Evolutionary conservation across 2,113 vertebrate genomes (phyloP), one percentile per base, ranked within the genome.

Genomic region (Serranochromis macrocephalus): DNA sequence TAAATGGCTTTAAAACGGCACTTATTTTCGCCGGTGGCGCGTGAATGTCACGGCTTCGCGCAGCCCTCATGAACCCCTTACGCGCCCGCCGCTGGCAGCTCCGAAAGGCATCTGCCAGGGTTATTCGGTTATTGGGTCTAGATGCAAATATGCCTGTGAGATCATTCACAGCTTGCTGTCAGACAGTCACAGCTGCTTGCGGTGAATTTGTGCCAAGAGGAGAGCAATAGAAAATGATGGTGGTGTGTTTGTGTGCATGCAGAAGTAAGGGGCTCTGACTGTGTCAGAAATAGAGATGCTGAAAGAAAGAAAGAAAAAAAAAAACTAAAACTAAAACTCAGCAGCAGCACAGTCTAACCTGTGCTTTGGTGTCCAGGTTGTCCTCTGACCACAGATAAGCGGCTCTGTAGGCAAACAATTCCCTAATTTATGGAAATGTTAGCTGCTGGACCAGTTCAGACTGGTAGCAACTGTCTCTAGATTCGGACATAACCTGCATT

Each of bases 1-100:
- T 87, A 92, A 94, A 89, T 84, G 89, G 89, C 86, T 92, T 92
- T 88, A 87, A 95, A 94, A 68, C 4, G 47, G 16, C 87, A 87
- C 88, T 94, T 88, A 91, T 86, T 93, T 91, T 90, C 5, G 3
- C 85, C 91, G 57, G 79, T 19, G 90, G 86, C 68, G 90, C 90
- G 36, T 93, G 93, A 95, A 94, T 91, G 92, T 93, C 91, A 92
- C 26, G 63, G 89, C 89, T 80, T 87, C 29, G 42, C 51, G 71
- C n/a, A 2, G 24, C 63, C 58, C 33, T 38, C 14, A 21, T 33
- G 2, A 33, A n/a, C 54, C 26, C 29, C 21, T 45, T 4, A 26
- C 68, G 26, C 3, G 6, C 45, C 81, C 7, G 5, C 16, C 45
- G 82, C 68, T 29, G 53, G 85, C 82, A 75, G 33, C 6, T 9